Conservation (phyloP, 2,797 vertebrate species). For the Yasuhikotakia modesta region DNA sequence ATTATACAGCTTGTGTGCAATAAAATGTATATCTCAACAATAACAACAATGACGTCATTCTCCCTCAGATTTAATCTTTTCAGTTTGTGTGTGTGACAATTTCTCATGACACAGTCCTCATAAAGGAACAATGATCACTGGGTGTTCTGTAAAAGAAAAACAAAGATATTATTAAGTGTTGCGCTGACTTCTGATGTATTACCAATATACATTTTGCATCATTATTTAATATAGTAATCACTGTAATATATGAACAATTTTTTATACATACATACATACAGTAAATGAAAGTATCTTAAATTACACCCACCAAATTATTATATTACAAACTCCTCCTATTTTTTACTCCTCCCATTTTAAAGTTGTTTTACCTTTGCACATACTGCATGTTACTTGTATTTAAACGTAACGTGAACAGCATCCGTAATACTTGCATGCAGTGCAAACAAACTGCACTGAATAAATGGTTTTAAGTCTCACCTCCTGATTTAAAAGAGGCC, state of each 20-base stretch:
- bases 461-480: constrained; percentile 1
- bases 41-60: constrained; percentile 4
- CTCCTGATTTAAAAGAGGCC: constrained; percentile 88
- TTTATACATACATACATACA: neutral
- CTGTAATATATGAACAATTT: neutral
- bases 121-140: neutral
- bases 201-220: neutral
- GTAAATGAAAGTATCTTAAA: neutral
- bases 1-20: neutral
- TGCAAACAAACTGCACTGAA: too few species aligned
- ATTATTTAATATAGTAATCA: too few species aligned
- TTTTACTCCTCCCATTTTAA: too few species aligned
- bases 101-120: constrained; percentile 1
- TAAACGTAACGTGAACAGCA: neutral
- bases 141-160: constrained; percentile 8
- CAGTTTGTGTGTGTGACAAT: constrained; percentile 14
- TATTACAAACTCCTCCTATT: neutral
- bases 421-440: neutral
- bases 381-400: neutral
- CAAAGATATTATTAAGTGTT: neutral
- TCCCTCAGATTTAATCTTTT: neutral
- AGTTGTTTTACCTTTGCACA: neutral
- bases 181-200: neutral
- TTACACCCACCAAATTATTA: neutral
- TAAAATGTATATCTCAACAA: constrained; percentile 12